Evolutionary conservation across 2,113 vertebrate genomes (phyloP).

Genomic region (Strigops habroptila): DNA sequence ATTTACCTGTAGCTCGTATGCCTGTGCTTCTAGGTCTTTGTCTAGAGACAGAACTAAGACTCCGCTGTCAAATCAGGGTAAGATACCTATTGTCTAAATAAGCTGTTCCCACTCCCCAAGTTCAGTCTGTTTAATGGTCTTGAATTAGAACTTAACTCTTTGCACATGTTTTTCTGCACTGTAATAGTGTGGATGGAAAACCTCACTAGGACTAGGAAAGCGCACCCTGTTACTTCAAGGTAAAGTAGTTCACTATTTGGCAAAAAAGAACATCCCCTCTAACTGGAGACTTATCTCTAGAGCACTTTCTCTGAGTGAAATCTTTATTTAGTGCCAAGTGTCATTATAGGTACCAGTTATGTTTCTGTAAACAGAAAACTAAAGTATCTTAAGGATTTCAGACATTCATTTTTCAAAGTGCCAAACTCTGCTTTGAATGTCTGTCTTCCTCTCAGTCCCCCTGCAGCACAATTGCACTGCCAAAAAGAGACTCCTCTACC

Average conservation of each 20-base stretch:
- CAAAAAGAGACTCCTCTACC: neutral
- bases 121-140: neutral
- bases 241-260: neutral
- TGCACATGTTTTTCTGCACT: slow-evolving; percentile 26
- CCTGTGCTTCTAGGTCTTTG: slow-evolving; percentile 56
- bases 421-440: slow-evolving; percentile 39
- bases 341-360: neutral
- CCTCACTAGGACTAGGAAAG: neutral
- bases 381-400: slow-evolving; percentile 8
- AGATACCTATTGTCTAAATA: neutral
- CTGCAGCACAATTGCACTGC: neutral
- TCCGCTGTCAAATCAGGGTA: neutral
- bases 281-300: neutral
- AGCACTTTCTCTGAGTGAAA: slow-evolving; percentile 41
- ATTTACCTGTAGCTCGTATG: neutral
- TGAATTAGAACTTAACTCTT: neutral
- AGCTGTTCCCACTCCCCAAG: neutral
- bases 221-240: neutral
- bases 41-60: slow-evolving; percentile 34
- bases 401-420: slow-evolving; percentile 22
- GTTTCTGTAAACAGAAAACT: neutral
- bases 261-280: neutral
- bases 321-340: slow-evolving; percentile 55
- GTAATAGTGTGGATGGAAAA: neutral
- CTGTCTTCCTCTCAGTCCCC: neutral